phyloP scores from a whole-genome alignment of 2,113 vertebrate species.

The Galemys pyrenaicus region DNA sequence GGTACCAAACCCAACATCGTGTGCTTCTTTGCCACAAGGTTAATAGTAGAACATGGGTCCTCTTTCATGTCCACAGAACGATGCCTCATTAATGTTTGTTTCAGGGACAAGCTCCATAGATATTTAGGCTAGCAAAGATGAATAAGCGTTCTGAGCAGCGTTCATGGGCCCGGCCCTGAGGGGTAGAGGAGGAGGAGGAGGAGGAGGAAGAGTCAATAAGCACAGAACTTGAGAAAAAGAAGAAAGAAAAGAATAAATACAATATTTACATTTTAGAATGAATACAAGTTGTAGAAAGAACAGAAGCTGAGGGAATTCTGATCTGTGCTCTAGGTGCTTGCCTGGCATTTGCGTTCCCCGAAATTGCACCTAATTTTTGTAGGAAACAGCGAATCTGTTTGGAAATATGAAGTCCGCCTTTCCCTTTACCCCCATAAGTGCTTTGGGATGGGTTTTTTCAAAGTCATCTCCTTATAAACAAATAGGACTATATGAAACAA shows the following conservation, averaged over 20 bases:
- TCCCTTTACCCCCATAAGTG: not conserved
- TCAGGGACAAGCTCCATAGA: not conserved
- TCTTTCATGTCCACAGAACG: not conserved
- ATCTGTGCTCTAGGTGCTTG: not conserved
- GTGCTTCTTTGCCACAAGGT: not conserved
- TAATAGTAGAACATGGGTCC: not conserved
- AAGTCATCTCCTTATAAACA: too few species aligned
- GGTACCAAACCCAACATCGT: not conserved
- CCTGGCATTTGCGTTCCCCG: not conserved
- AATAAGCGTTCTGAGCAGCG: not conserved
- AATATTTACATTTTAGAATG: not conserved
- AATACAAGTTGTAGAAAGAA: not conserved
- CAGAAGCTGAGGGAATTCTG: not conserved
- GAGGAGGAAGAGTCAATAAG: not conserved
- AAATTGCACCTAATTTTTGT: not conserved
- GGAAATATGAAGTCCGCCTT: not conserved
- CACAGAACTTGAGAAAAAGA: not conserved
- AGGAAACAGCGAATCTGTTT: not conserved
- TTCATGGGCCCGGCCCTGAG: not conserved
- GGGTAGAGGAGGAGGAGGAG: not conserved
- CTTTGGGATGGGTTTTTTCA: not conserved
- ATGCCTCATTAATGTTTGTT: not conserved
- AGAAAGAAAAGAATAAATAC: not conserved
- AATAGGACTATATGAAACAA: too few species aligned
- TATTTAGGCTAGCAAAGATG: not conserved